Evolutionary conservation across 2,797 vertebrate species (phyloP), one percentile per base, ranked within the genome.

Genomic region (Gallinago nigripennis): DNA sequence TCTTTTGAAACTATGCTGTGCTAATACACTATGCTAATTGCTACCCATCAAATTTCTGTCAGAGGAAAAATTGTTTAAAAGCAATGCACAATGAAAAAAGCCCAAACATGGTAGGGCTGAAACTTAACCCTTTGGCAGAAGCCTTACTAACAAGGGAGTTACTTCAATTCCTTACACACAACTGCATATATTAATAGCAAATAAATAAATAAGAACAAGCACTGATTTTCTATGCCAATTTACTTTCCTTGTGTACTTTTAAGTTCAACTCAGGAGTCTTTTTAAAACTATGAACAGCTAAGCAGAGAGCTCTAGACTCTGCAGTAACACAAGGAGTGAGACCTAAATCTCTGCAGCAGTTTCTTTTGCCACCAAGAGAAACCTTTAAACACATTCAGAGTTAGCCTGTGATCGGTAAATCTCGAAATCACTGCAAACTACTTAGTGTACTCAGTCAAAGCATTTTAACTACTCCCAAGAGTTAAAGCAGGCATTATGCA

Each of bases 21-120:
- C 91, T 90, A 90, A 92, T 58, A 82, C 23, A 65, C 35, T 46
- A 7, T 8, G 45, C 80, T 93, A 94, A 97, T 80, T 93, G 61
- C 86, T 80, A 70, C 37, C 69, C 88, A 86, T 77, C 88, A 80
- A 18, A 86, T 39, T 90, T 63, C 85, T 70, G 73, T 56, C 89
- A 69, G 63, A 51, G 63, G 15, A 16, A 68, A 75, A 56, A 66
- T 0, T 58, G 63, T 60, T 89, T 66, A 79, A 63, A 83, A 92
- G 37, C 46, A 84, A 73, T 4, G 19, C 19, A 43, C 2, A 18
- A 28, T 5, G 2, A 25, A 77, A 65, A 82, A 82, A 87, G 68
- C 45, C 71, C 82, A 60, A 89, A 68, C 10, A 35, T 2, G 41
- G 88, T 4, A 87, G 33, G 16, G 72, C 58, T 92, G 85, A 66